Percentiles rank a stretch among this genome's conserved stretches.
Evolutionary conservation across 2,113 vertebrate species (phyloP).

Genomic region (Scopus umbretta): DNA sequence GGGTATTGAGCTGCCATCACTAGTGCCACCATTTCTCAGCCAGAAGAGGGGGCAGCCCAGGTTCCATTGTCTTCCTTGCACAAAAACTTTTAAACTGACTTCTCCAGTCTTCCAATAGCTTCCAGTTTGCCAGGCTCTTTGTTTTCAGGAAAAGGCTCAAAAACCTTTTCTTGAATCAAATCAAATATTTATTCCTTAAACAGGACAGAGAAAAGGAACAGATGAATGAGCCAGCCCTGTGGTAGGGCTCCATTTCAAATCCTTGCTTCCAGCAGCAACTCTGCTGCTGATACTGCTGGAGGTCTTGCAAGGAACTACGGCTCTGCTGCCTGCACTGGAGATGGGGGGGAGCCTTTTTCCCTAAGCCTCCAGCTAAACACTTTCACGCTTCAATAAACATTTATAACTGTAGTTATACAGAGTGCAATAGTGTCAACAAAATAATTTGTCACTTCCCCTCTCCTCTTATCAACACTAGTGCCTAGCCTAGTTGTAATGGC

Average conservation of each 20-base stretch:
- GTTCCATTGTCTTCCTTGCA: not conserved
- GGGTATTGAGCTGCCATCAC: not conserved
- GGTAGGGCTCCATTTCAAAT: accelerated
- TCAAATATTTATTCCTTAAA: not conserved
- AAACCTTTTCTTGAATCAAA: not conserved
- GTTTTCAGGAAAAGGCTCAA: not conserved
- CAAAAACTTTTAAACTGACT: not conserved
- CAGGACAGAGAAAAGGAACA: not conserved
- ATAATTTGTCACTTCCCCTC: not conserved
- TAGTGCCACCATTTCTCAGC: not conserved
- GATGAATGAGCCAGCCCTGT: not conserved
- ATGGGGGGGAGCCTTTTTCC: not conserved
- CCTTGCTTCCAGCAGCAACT: not conserved
- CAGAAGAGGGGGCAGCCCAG: not conserved
- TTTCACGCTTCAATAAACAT: not conserved
- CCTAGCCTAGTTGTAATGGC: not conserved
- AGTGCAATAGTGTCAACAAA: not conserved
- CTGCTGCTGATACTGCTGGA: not conserved
- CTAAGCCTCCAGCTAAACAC: not conserved
- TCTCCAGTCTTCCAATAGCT: not conserved
- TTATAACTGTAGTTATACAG: not conserved
- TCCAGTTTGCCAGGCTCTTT: not conserved
- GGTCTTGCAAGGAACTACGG: not conserved
- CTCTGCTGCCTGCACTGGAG: not conserved
- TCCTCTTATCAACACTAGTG: not conserved